Conservation (phyloP, 2,797 vertebrate genomes). For the Sebastes oblongus region DNA sequence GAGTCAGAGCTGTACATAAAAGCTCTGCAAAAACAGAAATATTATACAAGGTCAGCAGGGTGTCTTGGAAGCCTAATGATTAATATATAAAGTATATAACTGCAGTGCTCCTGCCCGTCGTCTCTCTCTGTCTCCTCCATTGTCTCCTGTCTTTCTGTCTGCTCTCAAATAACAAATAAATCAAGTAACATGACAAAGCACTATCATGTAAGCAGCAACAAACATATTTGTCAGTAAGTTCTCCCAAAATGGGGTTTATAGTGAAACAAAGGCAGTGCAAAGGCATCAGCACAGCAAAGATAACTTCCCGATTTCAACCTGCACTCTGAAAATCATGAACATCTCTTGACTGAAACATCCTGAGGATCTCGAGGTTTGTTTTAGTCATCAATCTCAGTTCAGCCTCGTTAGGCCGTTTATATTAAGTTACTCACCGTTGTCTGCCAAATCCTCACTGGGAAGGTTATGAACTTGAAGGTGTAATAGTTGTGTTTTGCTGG, state of each 20-base stretch:
- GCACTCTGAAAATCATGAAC: not conserved
- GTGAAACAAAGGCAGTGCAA: not conserved
- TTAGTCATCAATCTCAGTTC: slow-evolving; percentile 10
- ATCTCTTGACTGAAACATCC: slow-evolving; percentile 20
- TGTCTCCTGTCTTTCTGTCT: not conserved
- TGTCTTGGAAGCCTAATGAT: not conserved
- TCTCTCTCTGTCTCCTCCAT: not conserved
- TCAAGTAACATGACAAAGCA: not conserved
- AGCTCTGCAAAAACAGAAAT: not conserved
- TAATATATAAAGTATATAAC: not conserved
- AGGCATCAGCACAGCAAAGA: not conserved
- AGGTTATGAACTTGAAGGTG: slow-evolving; percentile 14
- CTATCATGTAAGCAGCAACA: not conserved
- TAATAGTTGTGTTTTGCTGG: slow-evolving; percentile 3
- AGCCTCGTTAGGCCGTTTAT: slow-evolving; percentile 11
- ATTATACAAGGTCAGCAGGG: not conserved
- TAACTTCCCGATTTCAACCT: not conserved
- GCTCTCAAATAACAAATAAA: not conserved
- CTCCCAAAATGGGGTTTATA: not conserved
- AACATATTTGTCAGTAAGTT: not conserved
- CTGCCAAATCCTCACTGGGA: slow-evolving; percentile 11
- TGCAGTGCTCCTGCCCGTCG: not conserved
- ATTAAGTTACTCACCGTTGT: not conserved
- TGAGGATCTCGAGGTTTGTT: slow-evolving; percentile 31
- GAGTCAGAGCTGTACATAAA: not conserved